Conservation (phyloP, 2,888 invertebrate genomes). For the Danaus chrysippus region DNA sequence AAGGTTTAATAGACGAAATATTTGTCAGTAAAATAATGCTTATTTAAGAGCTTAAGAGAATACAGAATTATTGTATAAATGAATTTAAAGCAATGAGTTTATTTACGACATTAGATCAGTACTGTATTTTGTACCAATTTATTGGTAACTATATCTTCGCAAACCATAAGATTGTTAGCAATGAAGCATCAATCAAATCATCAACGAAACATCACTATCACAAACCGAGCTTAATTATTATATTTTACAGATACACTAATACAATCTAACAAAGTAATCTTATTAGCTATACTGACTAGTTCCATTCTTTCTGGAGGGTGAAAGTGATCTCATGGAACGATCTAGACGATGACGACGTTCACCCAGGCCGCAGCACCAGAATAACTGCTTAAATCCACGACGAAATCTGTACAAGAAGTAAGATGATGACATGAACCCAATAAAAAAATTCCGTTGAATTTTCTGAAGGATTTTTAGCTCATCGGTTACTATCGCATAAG, state of each 20-base stretch:
- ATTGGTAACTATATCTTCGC: not conserved
- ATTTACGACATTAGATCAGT: too few species aligned
- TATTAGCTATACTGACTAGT: conserved; percentile 50
- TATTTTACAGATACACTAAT: not conserved
- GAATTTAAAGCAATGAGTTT: too few species aligned
- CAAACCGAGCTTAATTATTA: not conserved
- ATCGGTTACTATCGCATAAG: not conserved
- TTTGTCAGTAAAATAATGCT: not conserved
- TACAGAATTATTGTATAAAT: too few species aligned
- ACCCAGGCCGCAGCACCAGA: conserved; percentile 91
- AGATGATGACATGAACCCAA: too few species aligned
- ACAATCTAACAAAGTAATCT: not conserved
- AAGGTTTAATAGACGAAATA: too few species aligned
- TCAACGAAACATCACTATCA: not conserved
- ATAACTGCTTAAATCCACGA: conserved; percentile 94
- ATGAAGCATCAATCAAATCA: not conserved
- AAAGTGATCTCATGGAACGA: conserved; percentile 87
- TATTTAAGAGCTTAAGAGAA: not conserved
- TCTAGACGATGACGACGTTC: conserved; percentile 88
- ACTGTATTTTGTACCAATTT: not conserved
- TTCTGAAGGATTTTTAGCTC: too few species aligned
- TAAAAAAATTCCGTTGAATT: too few species aligned
- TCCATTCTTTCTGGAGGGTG: conserved; percentile 71
- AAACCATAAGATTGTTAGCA: conserved; percentile 4
- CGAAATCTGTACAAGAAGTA: conserved; percentile 85